These are phyloP conservation scores for Hypomecis punctinalis DNA, from an alignment of 2,888 invertebrate genomes.

Conservation along the genomic window DNA sequence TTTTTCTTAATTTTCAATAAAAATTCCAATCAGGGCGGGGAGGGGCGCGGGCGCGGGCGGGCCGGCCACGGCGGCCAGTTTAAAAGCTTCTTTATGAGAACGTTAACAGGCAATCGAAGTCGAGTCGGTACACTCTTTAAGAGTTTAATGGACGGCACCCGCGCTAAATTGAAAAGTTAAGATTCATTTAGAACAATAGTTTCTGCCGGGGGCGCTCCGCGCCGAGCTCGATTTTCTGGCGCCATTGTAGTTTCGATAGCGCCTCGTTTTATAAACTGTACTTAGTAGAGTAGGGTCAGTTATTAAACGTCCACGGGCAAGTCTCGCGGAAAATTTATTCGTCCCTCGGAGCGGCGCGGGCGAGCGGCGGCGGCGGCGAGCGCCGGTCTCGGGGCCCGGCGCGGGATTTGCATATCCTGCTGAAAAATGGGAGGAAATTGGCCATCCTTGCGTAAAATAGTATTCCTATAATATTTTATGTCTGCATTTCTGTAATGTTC, in stretches of 20 bases:
- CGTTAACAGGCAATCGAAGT: conserved; percentile 56
- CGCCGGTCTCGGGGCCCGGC: background rate
- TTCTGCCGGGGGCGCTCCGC: conserved; percentile 9
- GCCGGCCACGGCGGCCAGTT: conserved; percentile 32
- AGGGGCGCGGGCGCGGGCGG: background rate
- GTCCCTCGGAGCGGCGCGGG: background rate
- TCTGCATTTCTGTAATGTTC: conserved; percentile 11
- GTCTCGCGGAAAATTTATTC: conserved; percentile 32
- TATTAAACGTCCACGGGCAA: conserved; percentile 25
- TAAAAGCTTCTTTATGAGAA: conserved; percentile 47
- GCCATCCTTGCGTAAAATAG: conserved; percentile 31
- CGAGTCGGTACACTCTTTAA: conserved; percentile 42
- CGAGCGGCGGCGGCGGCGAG: conserved; percentile 6
- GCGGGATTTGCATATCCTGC: conserved; percentile 31
- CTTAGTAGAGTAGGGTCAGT: conserved; percentile 29
- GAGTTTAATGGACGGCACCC: conserved; percentile 44
- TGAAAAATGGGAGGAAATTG: conserved; percentile 29
- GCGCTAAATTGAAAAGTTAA: conserved; percentile 54
- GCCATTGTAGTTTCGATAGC: conserved; percentile 35
- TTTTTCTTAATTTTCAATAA: conserved; percentile 35
- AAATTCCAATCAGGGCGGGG: conserved; percentile 34
- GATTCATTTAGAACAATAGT: conserved; percentile 51
- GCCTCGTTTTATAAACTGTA: conserved; percentile 41
- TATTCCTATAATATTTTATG: conserved; percentile 25
- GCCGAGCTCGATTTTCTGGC: background rate